phyloP scores from a whole-genome alignment of 2,113 vertebrate genomes.

The Glareola pratincola region DNA sequence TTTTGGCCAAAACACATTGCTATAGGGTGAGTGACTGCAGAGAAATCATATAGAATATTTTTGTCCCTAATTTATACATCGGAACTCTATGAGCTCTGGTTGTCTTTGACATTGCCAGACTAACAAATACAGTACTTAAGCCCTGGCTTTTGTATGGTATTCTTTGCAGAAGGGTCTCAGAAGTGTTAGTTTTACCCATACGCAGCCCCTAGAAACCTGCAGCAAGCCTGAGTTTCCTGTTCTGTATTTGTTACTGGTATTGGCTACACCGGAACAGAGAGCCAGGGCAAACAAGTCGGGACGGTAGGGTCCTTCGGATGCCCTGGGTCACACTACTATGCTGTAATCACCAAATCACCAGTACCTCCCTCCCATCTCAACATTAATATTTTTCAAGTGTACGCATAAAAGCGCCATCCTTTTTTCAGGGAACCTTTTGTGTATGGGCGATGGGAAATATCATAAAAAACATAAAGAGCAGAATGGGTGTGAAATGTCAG shows the following conservation, averaged over 20 bases:
- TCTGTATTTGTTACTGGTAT: not conserved
- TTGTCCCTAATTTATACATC: not conserved
- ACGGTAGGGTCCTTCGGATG: fast-evolving
- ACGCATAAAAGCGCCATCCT: not conserved
- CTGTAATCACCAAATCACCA: not conserved
- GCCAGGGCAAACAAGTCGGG: not conserved
- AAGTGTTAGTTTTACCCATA: not conserved
- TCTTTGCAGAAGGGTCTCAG: not conserved
- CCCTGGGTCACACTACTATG: not conserved
- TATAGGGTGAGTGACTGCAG: not conserved
- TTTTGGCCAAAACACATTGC: not conserved
- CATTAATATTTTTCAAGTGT: not conserved
- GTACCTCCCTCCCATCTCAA: not conserved
- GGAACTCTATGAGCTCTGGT: not conserved
- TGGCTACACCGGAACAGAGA: not conserved
- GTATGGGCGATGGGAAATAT: not conserved
- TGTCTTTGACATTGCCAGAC: not conserved
- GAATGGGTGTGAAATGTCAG: not conserved
- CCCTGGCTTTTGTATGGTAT: not conserved
- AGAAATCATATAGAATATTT: not conserved
- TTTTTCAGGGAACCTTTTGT: not conserved
- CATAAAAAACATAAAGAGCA: not conserved
- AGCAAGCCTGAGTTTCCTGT: not conserved
- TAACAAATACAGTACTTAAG: not conserved
- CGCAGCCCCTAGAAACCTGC: not conserved